These are phyloP conservation scores for Phymatocera aterrima DNA, from an alignment of 2,888 invertebrate genomes.

Conservation along the genomic window DNA sequence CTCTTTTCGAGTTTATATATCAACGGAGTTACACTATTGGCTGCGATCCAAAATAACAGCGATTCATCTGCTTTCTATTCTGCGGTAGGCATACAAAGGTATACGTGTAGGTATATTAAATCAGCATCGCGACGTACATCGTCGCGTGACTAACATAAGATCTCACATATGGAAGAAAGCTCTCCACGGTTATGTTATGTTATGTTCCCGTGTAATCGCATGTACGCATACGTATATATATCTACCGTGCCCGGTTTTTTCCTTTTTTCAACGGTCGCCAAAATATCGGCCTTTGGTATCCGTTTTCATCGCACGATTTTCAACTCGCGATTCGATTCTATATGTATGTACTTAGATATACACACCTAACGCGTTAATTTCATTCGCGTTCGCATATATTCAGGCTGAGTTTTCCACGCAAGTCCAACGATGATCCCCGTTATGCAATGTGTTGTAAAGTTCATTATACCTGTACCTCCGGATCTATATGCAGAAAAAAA, in stretches of 20 bases:
- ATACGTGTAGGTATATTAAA: slow-evolving; percentile 15
- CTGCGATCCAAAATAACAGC: slow-evolving; percentile 34
- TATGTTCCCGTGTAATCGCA: neutral
- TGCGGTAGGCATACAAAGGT: neutral
- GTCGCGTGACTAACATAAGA: slow-evolving; percentile 41
- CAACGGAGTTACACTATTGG: slow-evolving; percentile 24
- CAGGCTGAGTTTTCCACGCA: neutral
- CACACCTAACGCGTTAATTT: neutral
- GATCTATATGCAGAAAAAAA: too few relatives aligned
- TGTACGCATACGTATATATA: neutral
- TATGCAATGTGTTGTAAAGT: neutral
- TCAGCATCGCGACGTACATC: slow-evolving; percentile 30
- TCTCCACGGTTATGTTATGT: neutral
- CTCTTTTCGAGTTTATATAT: neutral
- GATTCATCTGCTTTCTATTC: slow-evolving; percentile 42
- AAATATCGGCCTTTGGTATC: neutral
- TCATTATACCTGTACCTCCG: too few relatives aligned
- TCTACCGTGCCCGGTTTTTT: neutral
- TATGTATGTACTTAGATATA: neutral
- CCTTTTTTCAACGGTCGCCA: neutral
- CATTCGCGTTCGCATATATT: neutral
- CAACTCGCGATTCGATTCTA: neutral
- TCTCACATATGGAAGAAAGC: slow-evolving; percentile 41
- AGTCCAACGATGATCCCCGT: neutral
- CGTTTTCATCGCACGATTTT: neutral